A percentile compares a stretch with the other conserved stretches of the same genome.
phyloP scores from a whole-genome alignment of 2,888 invertebrate species.

The Ennomos fuscantarius region DNA sequence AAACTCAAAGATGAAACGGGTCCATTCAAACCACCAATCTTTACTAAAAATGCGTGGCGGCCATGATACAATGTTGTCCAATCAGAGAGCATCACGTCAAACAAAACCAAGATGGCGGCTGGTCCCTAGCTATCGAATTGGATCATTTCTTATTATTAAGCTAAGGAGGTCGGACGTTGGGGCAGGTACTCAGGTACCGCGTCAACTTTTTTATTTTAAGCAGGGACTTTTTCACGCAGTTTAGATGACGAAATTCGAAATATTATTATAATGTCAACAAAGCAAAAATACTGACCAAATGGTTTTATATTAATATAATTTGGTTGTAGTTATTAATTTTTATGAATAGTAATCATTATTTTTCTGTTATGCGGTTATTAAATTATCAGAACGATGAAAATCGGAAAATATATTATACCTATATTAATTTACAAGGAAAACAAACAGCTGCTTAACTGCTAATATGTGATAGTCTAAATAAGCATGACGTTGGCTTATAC shows the following conservation, averaged over 20 bases:
- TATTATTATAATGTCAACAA: too few species aligned
- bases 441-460: too few species aligned
- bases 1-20: conserved; percentile 40
- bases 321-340: too few species aligned
- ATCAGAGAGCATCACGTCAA: conserved; percentile 61
- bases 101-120: conserved; percentile 71
- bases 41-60: conserved; percentile 57
- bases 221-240: conserved; percentile 2
- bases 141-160: conserved; percentile 69
- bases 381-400: too few species aligned
- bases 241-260: not conserved
- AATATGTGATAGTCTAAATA: too few species aligned
- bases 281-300: too few species aligned
- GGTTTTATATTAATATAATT: too few species aligned
- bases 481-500: too few species aligned
- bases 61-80: conserved; percentile 75
- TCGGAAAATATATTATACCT: too few species aligned
- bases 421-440: too few species aligned
- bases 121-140: conserved; percentile 52
- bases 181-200: conserved; percentile 32
- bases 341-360: too few species aligned
- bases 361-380: too few species aligned
- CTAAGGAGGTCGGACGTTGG: conserved; percentile 52
- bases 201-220: conserved; percentile 1
- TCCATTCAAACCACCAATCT: conserved; percentile 48